phyloP scores from a whole-genome alignment of 2,113 vertebrate genomes.

The Papio anubis region DNA sequence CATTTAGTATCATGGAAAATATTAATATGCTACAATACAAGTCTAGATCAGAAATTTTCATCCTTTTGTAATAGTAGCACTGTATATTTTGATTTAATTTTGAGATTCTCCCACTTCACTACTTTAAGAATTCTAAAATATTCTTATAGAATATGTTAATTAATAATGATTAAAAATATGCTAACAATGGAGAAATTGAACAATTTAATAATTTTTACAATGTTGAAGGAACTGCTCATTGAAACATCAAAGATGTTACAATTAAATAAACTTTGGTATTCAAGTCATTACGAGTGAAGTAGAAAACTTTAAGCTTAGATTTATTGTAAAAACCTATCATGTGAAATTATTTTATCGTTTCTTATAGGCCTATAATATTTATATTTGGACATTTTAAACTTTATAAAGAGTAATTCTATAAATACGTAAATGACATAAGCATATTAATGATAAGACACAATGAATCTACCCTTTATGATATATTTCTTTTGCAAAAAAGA shows the following conservation, averaged over 20 bases:
- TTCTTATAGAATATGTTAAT: background rate
- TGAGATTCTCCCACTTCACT: background rate
- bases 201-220: background rate
- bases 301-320: background rate
- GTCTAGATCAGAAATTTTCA: background rate
- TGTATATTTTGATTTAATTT: constrained; percentile 28
- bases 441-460: background rate
- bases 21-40: background rate
- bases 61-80: background rate
- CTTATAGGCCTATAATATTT: background rate
- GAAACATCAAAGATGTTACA: background rate
- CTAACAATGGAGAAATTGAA: background rate
- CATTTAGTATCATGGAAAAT: background rate
- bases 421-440: background rate
- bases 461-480: background rate
- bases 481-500: background rate
- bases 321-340: background rate
- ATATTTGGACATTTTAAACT: constrained; percentile 4
- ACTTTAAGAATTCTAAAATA: background rate
- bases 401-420: background rate
- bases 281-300: background rate
- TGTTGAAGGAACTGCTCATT: background rate
- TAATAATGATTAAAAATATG: background rate
- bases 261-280: background rate
- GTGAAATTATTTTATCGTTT: constrained; percentile 30